phyloP scores from a whole-genome alignment of 2,888 invertebrate species.

The Ectemnius continuus region DNA sequence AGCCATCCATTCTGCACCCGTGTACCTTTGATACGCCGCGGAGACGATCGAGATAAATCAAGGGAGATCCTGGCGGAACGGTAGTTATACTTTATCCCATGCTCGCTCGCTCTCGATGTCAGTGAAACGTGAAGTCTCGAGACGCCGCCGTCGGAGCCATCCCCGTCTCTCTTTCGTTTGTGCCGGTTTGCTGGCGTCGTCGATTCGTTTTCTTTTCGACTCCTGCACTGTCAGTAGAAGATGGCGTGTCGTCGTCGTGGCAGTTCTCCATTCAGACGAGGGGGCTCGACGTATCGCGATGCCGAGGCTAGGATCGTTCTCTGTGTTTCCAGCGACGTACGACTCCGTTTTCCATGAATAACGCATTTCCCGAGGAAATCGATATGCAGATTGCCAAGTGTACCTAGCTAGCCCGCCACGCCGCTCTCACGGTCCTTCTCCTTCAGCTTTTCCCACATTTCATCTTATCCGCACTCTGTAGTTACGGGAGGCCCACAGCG shows the following conservation, averaged over 20 bases:
- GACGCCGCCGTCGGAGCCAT: neutral
- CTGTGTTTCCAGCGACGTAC: slow-evolving; percentile 60
- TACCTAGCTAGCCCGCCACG: slow-evolving; percentile 39
- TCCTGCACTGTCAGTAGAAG: slow-evolving; percentile 33
- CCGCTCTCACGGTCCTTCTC: slow-evolving; percentile 10
- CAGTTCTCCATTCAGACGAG: slow-evolving; percentile 54
- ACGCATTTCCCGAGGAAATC: slow-evolving; percentile 64
- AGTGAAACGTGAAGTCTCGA: neutral
- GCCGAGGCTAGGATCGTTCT: slow-evolving; percentile 56
- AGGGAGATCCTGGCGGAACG: neutral
- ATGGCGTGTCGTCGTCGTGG: slow-evolving; percentile 48
- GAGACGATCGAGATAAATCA: slow-evolving; percentile 8
- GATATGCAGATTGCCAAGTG: slow-evolving; percentile 64
- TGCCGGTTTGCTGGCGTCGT: slow-evolving; percentile 12
- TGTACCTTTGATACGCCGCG: neutral
- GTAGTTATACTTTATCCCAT: slow-evolving; percentile 4
- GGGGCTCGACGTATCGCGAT: slow-evolving; percentile 59
- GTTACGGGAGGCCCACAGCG: slow-evolving; percentile 22
- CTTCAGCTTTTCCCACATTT: slow-evolving; percentile 17
- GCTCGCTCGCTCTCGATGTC: slow-evolving; percentile 3
- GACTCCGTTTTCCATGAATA: slow-evolving; percentile 66
- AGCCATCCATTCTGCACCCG: neutral
- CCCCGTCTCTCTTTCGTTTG: neutral
- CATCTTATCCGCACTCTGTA: slow-evolving; percentile 24
- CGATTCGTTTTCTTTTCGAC: slow-evolving; percentile 34